Base-by-base conservation (phyloP, 2,888 invertebrate genomes). In the Laspeyria flexula region DNA sequence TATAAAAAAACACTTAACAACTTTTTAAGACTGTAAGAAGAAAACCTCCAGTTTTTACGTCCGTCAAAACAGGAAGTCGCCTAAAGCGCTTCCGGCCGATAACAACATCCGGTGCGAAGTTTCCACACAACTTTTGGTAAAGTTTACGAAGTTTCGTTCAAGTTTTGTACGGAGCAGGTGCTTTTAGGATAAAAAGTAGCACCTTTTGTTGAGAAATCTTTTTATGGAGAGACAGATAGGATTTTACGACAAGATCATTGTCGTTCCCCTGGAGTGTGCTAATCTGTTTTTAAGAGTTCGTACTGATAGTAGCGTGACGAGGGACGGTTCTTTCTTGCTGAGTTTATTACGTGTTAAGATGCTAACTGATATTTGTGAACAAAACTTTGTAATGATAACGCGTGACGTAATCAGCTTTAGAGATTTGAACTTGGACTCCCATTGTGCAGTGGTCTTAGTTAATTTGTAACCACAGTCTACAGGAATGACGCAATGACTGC, bases 61-160 rank as follows among this genome's bases (percentile, higher is more conserved):
- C 86, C 86, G 84, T 85, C 88, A 90, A 85, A 90, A 89, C 89
- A 86, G 89, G 90, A 89, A 88, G 85, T 83, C 82, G 90, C 91
- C 89, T 82, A 89, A 89, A 92, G 91, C 91, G 85, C 86, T 90
- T 92, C 91, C 91, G 90, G 88, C 90, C 88, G 91, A 91, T 92
- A 92, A 91, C 91, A 92, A 88, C 91, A 89, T 91, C 90, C 90
- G 86, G 83, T 74, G 77, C 73, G 71, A 84, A 89, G 84, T 75
- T 88, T 82, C 65, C 55, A 45, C 51, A 50, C 60, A 86, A 86
- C 69, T 85, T 86, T 76, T 56, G 54, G 40, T 43, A 73, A 86
- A 77, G 74, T 85, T 76, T 60, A 43, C 21, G 30, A 67, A 60
- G 62, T 57, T 65, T 54, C 25, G 34, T n/a, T 31, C 66, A 78